Conservation (phyloP, 2,113 vertebrate genomes). For the Festucalex cinctus region DNA sequence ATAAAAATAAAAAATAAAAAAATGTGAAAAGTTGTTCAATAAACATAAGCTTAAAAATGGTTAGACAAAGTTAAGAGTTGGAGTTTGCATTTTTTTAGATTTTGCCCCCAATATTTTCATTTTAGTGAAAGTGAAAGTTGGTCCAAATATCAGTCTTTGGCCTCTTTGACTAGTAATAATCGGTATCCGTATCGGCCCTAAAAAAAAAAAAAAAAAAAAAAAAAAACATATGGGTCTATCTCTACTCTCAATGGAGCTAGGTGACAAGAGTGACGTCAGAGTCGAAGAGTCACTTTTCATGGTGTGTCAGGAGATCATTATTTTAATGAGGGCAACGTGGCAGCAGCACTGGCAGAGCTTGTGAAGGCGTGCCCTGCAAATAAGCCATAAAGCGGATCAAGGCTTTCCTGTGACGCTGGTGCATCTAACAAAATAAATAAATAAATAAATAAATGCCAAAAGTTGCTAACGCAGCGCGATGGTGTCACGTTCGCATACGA, state of each 20-base stretch:
- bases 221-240: too few relatives aligned
- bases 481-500: neutral
- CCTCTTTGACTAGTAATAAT: too few relatives aligned
- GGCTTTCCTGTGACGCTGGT: neutral
- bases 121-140: too few relatives aligned
- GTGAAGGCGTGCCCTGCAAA: neutral
- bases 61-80: too few relatives aligned
- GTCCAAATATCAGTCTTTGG: too few relatives aligned
- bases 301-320: neutral
- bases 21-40: too few relatives aligned
- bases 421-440: neutral
- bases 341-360: neutral
- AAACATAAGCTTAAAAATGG: too few relatives aligned
- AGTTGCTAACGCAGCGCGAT: neutral
- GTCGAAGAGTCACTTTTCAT: neutral
- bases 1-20: too few relatives aligned
- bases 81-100: too few relatives aligned
- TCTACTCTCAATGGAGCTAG: neutral
- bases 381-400: neutral
- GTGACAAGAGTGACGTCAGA: neutral
- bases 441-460: neutral
- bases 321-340: conserved; percentile 2
- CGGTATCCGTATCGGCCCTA: too few relatives aligned
- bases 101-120: too few relatives aligned
- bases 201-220: too few relatives aligned